Evolutionary conservation across 2,113 vertebrate species (phyloP).

Genomic region (Dromaius novaehollandiae): DNA sequence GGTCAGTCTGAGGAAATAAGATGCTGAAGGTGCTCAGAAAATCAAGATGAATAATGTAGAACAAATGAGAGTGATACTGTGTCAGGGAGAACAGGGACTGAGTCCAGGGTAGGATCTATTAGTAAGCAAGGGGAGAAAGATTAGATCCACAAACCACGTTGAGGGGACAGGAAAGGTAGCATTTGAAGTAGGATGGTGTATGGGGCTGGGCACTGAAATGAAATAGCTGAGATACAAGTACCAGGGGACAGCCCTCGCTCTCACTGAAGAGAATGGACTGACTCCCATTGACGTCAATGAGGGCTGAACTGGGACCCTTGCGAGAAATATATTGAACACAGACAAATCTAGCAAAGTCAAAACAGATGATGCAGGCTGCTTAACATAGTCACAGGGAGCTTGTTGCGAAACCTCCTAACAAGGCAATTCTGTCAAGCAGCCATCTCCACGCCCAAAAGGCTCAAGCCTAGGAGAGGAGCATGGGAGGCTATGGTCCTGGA

Average conservation of each 20-base stretch:
- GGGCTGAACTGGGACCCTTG: conserved; percentile 67
- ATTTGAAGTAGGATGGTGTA: background rate
- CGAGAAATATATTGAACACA: conserved; percentile 68
- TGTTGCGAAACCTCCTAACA: conserved; percentile 54
- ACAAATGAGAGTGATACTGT: accelerated
- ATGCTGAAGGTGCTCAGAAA: background rate
- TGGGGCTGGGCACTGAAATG: background rate
- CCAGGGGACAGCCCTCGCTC: conserved; percentile 33
- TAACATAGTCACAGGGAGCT: conserved; percentile 54
- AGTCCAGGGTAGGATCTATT: background rate
- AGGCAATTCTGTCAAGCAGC: conserved; percentile 56
- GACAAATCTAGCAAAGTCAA: conserved; percentile 69
- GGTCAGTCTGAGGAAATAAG: background rate
- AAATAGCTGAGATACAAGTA: conserved; percentile 9
- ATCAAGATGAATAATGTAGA: background rate
- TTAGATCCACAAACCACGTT: background rate
- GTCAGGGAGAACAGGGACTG: background rate
- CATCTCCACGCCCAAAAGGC: conserved; percentile 42
- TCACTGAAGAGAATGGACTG: conserved; percentile 56
- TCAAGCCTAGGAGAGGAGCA: conserved; percentile 23
- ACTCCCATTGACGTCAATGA: conserved; percentile 72
- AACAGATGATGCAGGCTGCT: conserved; percentile 67
- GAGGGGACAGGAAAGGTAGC: background rate
- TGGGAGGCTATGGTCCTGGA: conserved; percentile 4
- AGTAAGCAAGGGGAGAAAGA: background rate